Conservation (phyloP, 2,797 vertebrate species). For the Paedocypris micromegethes region DNA sequence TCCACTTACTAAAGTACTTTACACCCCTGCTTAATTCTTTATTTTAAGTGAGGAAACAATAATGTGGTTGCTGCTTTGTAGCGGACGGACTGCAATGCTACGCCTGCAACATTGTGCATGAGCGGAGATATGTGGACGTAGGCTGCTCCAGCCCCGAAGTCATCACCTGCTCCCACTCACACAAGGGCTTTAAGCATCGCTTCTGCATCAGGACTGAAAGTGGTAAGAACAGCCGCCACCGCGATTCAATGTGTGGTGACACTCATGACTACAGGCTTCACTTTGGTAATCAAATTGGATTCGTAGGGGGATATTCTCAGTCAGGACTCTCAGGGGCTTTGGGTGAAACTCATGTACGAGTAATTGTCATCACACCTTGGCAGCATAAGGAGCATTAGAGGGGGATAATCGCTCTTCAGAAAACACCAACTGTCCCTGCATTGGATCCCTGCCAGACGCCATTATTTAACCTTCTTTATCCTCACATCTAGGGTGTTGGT, state of each 20-base stretch:
- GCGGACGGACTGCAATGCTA: constrained; percentile 66
- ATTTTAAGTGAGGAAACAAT: constrained; percentile 10
- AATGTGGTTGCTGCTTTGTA: constrained; percentile 41
- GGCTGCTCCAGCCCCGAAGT: constrained; percentile 69
- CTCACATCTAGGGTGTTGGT: neutral
- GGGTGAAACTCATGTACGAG: constrained; percentile 7
- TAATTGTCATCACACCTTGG: constrained; percentile 35
- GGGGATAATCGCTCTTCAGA: constrained; percentile 51
- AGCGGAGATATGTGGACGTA: constrained; percentile 61
- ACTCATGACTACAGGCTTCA: too few species aligned
- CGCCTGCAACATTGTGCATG: constrained; percentile 68
- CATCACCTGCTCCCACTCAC: constrained; percentile 62
- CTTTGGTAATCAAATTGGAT: too few species aligned
- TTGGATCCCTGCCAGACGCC: constrained; percentile 2
- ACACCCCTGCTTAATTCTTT: neutral
- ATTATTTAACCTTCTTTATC: constrained; percentile 38
- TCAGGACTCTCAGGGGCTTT: neutral
- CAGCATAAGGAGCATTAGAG: constrained; percentile 55
- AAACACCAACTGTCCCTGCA: constrained; percentile 9
- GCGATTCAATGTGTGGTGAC: too few species aligned
- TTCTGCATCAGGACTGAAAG: constrained; percentile 55
- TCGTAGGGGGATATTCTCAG: too few species aligned
- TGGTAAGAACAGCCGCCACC: constrained; percentile 41
- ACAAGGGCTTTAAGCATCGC: constrained; percentile 55
- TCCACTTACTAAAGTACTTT: too few species aligned